Percentiles rank a stretch among this genome's conserved stretches.
Evolutionary conservation across 2,113 vertebrate genomes (phyloP).

Genomic region (Plectropomus leopardus): DNA sequence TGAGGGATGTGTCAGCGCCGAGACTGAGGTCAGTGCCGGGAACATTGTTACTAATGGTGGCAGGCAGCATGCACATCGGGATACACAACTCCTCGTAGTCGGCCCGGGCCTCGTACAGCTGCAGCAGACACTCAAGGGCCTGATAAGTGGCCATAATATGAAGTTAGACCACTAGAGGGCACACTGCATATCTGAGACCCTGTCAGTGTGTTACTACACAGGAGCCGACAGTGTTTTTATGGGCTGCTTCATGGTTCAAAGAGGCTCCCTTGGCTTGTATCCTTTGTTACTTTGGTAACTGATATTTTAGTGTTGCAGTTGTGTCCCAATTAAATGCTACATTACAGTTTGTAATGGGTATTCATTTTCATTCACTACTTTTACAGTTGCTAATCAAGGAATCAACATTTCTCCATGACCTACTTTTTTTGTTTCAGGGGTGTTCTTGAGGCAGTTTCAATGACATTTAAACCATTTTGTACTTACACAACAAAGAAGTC

Average conservation of each 20-base stretch:
- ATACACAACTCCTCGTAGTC: conserved; percentile 89
- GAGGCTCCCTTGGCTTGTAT: conserved; percentile 7
- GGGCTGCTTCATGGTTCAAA: conserved; percentile 33
- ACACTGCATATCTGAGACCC: not conserved
- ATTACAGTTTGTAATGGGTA: not conserved
- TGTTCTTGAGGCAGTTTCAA: too few species aligned
- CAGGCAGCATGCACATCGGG: conserved; percentile 91
- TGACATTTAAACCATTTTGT: too few species aligned
- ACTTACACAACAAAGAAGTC: too few species aligned
- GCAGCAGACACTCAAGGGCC: conserved; percentile 88
- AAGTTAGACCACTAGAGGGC: conserved; percentile 73
- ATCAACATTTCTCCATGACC: too few species aligned
- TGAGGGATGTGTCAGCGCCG: conserved; percentile 92
- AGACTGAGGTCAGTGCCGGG: conserved; percentile 92
- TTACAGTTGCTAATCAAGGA: too few species aligned
- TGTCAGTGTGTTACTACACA: not conserved
- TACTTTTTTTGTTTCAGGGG: too few species aligned
- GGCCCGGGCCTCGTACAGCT: conserved; percentile 86
- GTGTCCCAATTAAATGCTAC: not conserved
- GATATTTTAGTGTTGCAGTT: not conserved
- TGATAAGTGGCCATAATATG: conserved; percentile 81
- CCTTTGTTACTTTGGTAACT: not conserved
- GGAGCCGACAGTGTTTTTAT: not conserved
- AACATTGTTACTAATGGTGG: conserved; percentile 95
- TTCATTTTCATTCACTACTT: not conserved